Conservation (phyloP, 2,888 invertebrate species). For the Patella pellucida region DNA sequence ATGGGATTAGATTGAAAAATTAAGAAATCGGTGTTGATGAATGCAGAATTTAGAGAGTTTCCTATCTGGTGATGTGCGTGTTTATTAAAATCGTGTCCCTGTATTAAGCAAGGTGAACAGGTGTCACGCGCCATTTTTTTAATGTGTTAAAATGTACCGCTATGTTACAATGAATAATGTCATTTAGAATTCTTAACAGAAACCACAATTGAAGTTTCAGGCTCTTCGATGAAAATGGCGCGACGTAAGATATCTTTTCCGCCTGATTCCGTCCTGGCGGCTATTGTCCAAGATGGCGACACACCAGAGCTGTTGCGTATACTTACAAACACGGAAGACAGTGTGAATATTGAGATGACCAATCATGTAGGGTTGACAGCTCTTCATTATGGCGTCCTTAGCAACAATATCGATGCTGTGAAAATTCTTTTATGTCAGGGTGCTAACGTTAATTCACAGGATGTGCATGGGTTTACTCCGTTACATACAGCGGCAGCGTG, state of each 20-base stretch:
- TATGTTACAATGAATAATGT: too few relatives aligned
- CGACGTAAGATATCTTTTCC: conserved; percentile 59
- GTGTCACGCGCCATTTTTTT: too few relatives aligned
- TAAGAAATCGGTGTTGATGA: too few relatives aligned
- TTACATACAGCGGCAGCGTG: conserved; percentile 64
- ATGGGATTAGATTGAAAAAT: too few relatives aligned
- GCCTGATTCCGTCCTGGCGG: conserved; percentile 59
- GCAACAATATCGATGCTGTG: conserved; percentile 62
- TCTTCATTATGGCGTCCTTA: conserved; percentile 61
- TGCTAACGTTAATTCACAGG: conserved; percentile 57
- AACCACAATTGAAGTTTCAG: too few relatives aligned
- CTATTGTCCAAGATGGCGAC: conserved; percentile 64
- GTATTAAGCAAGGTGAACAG: too few relatives aligned
- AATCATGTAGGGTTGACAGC: conserved; percentile 63
- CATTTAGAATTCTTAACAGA: too few relatives aligned
- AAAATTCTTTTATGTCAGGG: conserved; percentile 58
- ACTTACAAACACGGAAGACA: conserved; percentile 37
- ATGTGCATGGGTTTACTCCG: conserved; percentile 60
- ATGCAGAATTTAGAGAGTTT: too few relatives aligned
- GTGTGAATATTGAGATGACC: conserved; percentile 54
- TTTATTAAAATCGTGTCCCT: too few relatives aligned
- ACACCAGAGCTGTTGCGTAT: conserved; percentile 52
- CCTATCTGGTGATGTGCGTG: too few relatives aligned
- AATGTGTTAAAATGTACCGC: too few relatives aligned
- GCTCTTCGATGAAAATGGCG: background rate